A percentile compares a stretch with the other conserved stretches of the same genome.
These are phyloP conservation scores for Tanytarsus gracilentus DNA, from an alignment of 2,888 invertebrate species.

Conservation along the genomic window DNA sequence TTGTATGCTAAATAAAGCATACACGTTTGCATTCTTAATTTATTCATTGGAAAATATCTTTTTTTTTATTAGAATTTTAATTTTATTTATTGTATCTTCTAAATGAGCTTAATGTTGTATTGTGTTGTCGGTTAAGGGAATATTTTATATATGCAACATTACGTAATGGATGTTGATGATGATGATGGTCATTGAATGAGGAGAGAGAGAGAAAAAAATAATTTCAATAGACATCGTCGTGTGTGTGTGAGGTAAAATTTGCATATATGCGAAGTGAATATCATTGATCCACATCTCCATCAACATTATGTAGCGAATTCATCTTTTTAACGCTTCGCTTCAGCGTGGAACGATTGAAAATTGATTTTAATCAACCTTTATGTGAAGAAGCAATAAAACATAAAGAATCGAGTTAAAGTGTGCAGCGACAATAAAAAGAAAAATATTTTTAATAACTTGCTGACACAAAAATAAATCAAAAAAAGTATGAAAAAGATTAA, in stretches of 20 bases:
- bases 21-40: slow-evolving; percentile 26
- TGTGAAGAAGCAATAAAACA: neutral
- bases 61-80: slow-evolving; percentile 29
- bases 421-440: slow-evolving; percentile 1
- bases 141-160: slow-evolving; percentile 14
- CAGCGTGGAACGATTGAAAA: neutral
- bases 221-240: neutral
- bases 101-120: slow-evolving; percentile 29
- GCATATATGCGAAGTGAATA: slow-evolving; percentile 10
- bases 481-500: too few relatives aligned
- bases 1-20: slow-evolving; percentile 28
- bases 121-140: slow-evolving; percentile 18
- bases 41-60: slow-evolving; percentile 26
- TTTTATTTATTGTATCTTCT: slow-evolving; percentile 29
- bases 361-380: neutral
- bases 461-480: slow-evolving; percentile 13
- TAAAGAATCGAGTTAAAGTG: neutral
- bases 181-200: slow-evolving; percentile 26
- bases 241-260: neutral
- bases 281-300: slow-evolving; percentile 16
- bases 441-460: neutral
- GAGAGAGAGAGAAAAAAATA: neutral
- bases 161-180: slow-evolving; percentile 22
- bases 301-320: neutral
- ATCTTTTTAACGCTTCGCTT: slow-evolving; percentile 19